Base-by-base conservation (phyloP, 2,113 vertebrate species). In the Tautogolabrus adspersus region DNA sequence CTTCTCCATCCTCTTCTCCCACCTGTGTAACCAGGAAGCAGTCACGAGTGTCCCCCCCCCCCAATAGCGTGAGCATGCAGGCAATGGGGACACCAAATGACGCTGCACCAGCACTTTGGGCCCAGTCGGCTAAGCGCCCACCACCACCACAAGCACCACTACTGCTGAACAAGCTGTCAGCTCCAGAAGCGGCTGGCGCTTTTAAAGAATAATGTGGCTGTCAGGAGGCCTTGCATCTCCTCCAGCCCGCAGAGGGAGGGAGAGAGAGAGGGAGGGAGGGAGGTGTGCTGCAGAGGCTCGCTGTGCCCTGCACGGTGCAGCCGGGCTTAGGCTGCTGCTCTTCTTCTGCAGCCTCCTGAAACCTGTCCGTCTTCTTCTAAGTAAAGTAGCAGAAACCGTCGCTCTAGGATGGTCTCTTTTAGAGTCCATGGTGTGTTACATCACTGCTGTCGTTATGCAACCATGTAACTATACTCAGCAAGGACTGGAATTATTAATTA, bases 121-220 rank as follows among this genome's bases (percentile, higher is more conserved):
- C 62, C 69, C 63, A 16, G 83, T 57, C 82, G 54, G 74, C 85
- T 51, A 83, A 83, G 81, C 66, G n/a, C 70, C 81, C 67, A 74
- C 79, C 61, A 68, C 80, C 79, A 70, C 80, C 79, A 63, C 16
- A 2, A 86, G 72, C 72, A 37, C 79, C 67, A 67, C 86, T 88
- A 84, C 86, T 89, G 93, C 91, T 91, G 91, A 93, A 92, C 91
- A 91, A 91, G 92, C 90, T 93, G 92, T 93, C 90, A 90, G 84
- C 86, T 87, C 80, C 83, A 87, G 91, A 76, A 90, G 78, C 61
- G 57, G 79, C 80, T 44, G 81, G 81, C 66, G 81, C 93, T 91
- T 93, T 93, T 91, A 92, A 93, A 93, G 91, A 93, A 90, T 90
- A 93, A 92, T 93, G 93, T 88, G 81, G 82, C 91, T 93, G 92